Conservation (phyloP, 1,140 invertebrate genomes). For the Alviniconcha marisindica region DNA sequence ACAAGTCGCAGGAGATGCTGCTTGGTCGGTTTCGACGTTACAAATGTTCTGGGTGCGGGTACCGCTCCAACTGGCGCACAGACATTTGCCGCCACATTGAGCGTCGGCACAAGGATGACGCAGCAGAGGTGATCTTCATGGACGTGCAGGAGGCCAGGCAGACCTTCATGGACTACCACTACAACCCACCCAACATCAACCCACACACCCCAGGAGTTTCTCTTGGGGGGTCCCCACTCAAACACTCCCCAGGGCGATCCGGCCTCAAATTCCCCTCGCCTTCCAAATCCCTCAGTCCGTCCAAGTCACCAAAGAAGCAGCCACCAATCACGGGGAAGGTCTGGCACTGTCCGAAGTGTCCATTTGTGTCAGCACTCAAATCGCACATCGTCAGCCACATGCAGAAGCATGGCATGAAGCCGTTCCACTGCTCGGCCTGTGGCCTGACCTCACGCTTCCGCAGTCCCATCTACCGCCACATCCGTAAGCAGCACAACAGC, state of each 20-base stretch:
- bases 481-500: conserved; percentile 57
- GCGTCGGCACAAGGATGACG: conserved; percentile 61
- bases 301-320: background rate
- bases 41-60: conserved; percentile 72
- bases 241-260: too few species aligned
- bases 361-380: conserved; percentile 57
- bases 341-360: conserved; percentile 71
- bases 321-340: conserved; percentile 43
- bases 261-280: background rate
- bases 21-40: conserved; percentile 24
- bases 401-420: conserved; percentile 63
- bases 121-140: conserved; percentile 59
- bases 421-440: conserved; percentile 66
- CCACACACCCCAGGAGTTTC: background rate
- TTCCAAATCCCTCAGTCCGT: background rate
- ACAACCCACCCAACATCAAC: conserved; percentile 43
- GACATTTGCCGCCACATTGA: conserved; percentile 70
- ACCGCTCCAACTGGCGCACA: conserved; percentile 72
- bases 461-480: conserved; percentile 64
- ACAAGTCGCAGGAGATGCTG: conserved; percentile 40
- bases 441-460: conserved; percentile 61
- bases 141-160: conserved; percentile 57
- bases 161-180: conserved; percentile 59
- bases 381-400: conserved; percentile 66
- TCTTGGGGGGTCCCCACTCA: too few species aligned